Percentiles rank a stretch among this genome's conserved stretches.
phyloP scores from a whole-genome alignment of 2,888 invertebrate species.

The Euplexia lucipara region DNA sequence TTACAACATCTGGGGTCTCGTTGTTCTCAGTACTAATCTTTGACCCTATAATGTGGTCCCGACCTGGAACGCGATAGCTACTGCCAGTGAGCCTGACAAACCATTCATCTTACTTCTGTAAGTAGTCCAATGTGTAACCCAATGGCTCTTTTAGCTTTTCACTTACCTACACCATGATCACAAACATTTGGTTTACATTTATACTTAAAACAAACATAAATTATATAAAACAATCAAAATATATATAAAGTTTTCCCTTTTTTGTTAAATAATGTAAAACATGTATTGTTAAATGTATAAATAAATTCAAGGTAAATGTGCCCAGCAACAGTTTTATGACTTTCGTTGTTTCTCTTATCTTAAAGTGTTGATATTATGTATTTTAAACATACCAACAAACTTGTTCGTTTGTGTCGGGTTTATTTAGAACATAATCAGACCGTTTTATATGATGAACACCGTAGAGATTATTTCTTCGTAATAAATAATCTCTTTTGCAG shows the following conservation, averaged over 20 bases:
- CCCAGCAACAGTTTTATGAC: conserved; percentile 37
- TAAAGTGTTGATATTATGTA: conserved; percentile 10
- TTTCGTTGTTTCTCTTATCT: conserved; percentile 24
- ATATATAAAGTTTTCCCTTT: no score
- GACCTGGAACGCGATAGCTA: conserved; percentile 6
- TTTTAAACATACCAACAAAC: conserved; percentile 22
- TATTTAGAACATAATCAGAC: not conserved
- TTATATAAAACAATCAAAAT: no score
- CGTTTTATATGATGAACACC: not conserved
- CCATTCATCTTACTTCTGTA: not conserved
- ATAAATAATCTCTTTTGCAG: no score
- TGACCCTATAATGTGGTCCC: conserved; percentile 23
- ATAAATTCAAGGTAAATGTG: conserved; percentile 46
- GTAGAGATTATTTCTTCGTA: no score
- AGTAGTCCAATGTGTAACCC: not conserved
- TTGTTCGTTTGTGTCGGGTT: not conserved
- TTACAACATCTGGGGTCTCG: conserved; percentile 2
- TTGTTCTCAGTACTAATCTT: conserved; percentile 31
- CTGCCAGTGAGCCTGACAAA: not conserved
- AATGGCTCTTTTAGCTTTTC: no score
- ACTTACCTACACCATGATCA: no score
- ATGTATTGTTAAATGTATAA: conserved; percentile 12
- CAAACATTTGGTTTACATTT: no score
- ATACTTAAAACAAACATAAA: no score
- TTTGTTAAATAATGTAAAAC: conserved; percentile 17